A percentile compares a stretch with the other conserved stretches of the same genome.
Evolutionary conservation across 2,888 invertebrate genomes (phyloP).

Genomic region (Macroteleia sp.): DNA sequence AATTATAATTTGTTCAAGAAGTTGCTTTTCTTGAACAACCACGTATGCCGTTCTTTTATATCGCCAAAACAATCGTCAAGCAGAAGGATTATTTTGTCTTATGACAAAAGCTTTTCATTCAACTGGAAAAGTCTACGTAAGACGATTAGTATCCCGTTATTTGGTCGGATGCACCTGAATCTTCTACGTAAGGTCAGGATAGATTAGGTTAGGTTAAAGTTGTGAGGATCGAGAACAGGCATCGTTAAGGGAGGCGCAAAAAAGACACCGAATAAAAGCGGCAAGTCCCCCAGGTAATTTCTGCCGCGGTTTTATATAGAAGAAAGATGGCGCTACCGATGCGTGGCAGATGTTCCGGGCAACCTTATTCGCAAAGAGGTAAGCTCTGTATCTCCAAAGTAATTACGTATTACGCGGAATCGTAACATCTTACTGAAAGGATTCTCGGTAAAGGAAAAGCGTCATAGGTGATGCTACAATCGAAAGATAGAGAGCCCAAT

Average conservation of each 20-base stretch:
- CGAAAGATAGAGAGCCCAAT: conserved; percentile 37
- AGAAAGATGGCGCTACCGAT: conserved; percentile 11
- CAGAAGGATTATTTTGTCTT: conserved; percentile 40
- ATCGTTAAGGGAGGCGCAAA: conserved; percentile 8
- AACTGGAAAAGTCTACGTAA: conserved; percentile 38
- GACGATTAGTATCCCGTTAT: conserved; percentile 52
- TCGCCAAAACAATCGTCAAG: conserved; percentile 9
- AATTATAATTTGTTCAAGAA: too few relatives aligned
- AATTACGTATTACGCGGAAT: conserved; percentile 61
- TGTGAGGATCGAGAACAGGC: too few relatives aligned
- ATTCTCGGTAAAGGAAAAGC: conserved; percentile 42
- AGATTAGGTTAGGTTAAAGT: conserved; percentile 43
- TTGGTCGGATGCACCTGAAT: conserved; percentile 7
- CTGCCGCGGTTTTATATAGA: conserved; percentile 37
- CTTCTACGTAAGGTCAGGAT: conserved; percentile 20
- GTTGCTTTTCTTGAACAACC: too few relatives aligned
- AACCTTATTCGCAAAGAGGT: conserved; percentile 46
- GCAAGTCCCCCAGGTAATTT: conserved; percentile 68
- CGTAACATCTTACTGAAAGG: conserved; percentile 47
- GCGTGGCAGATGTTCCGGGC: conserved; percentile 39
- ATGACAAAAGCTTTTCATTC: conserved; percentile 10
- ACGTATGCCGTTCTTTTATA: conserved; percentile 5
- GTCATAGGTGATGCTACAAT: conserved; percentile 49
- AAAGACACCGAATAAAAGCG: conserved; percentile 56
- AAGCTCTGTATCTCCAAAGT: conserved; percentile 46